Evolutionary conservation across 1,140 invertebrate genomes (phyloP).

Genomic region (Himalopsyche phryganea): DNA sequence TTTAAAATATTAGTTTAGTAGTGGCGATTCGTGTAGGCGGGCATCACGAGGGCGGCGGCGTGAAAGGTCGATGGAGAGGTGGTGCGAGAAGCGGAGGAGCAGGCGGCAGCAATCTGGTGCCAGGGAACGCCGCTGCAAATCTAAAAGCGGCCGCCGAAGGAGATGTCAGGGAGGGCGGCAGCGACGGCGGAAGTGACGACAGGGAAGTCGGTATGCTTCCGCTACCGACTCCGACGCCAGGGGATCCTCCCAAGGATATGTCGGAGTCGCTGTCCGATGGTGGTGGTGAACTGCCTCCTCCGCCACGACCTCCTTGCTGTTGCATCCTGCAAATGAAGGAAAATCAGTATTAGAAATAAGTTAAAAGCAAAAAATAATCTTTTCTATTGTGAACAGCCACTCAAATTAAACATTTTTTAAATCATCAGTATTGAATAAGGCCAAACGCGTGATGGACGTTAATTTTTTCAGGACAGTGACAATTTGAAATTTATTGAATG

Average conservation of each 20-base stretch:
- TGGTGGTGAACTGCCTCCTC: conserved; percentile 31
- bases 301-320: conserved; percentile 28
- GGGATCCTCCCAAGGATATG: conserved; percentile 31
- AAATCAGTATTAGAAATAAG: neutral
- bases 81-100: conserved; percentile 18
- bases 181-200: conserved; percentile 7
- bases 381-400: neutral
- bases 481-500: too few species aligned
- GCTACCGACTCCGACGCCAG: conserved; percentile 2
- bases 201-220: neutral
- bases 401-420: too few species aligned
- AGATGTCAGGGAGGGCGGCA: conserved; percentile 15
- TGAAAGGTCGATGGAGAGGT: conserved; percentile 31
- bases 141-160: conserved; percentile 11
- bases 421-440: too few species aligned
- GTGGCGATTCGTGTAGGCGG: conserved; percentile 1
- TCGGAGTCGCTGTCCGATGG: conserved; percentile 31
- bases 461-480: too few species aligned
- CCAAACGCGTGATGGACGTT: too few species aligned
- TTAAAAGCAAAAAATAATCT: neutral
- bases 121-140: conserved; percentile 11
- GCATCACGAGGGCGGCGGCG: conserved; percentile 33
- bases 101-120: conserved; percentile 21
- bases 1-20: too few species aligned
- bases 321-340: conserved; percentile 27